Conservation (phyloP, 2,113 vertebrate species). For the Phylloscopus trochilus region DNA sequence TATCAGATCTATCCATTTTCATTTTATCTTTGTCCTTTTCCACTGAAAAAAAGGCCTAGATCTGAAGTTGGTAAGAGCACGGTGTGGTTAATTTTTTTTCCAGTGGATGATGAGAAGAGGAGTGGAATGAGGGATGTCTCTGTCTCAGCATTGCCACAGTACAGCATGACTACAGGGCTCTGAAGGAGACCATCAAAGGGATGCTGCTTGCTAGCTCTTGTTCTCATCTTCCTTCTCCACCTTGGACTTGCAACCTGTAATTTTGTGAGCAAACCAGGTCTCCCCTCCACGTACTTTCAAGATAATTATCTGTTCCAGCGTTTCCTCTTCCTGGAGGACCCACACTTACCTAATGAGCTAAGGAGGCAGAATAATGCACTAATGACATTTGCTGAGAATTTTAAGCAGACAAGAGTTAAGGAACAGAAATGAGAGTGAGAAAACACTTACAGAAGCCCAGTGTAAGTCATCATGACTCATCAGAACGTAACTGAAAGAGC, state of each 20-base stretch:
- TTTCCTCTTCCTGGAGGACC: background rate
- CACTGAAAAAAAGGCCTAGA: background rate
- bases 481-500: background rate
- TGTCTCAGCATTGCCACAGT: background rate
- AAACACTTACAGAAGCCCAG: background rate
- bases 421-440: background rate
- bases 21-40: background rate
- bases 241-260: background rate
- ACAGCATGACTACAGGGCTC: background rate
- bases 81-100: background rate
- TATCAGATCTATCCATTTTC: background rate
- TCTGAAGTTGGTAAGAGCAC: background rate
- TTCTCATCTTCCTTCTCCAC: background rate
- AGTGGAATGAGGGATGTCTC: background rate
- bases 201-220: background rate
- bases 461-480: slow-evolving; percentile 41
- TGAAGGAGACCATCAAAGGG: background rate
- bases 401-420: background rate
- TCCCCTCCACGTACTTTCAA: background rate
- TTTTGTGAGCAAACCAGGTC: background rate
- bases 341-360: background rate
- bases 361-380: background rate
- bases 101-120: background rate
- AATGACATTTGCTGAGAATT: slow-evolving; percentile 1
- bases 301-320: background rate